A percentile compares a stretch with the other conserved stretches of the same genome.
phyloP scores from a whole-genome alignment of 35 echinoderm and acorn worm species.

The Apostichopus parvimensis region DNA sequence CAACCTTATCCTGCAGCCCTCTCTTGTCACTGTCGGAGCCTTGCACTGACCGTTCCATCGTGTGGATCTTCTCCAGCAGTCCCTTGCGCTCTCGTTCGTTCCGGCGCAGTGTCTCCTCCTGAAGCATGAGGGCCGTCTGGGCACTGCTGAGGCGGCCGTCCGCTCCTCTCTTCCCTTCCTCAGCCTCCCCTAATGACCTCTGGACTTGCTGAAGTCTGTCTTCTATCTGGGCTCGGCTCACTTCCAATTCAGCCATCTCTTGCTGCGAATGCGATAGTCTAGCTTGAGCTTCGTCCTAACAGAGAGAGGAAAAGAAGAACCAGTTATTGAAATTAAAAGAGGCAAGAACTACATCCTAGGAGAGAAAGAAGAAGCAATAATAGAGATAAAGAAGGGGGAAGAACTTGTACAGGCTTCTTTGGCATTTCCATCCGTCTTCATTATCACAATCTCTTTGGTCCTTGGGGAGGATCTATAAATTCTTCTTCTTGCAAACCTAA shows the following conservation, averaged over 20 bases:
- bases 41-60: constrained; percentile 79
- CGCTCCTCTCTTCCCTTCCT: constrained; percentile 94
- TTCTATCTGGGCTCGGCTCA: constrained; percentile 71
- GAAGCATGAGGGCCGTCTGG: constrained; percentile 83
- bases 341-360: too few relatives aligned
- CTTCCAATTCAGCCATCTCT: constrained; percentile 83
- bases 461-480: too few relatives aligned
- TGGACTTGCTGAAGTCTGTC: constrained; percentile 82
- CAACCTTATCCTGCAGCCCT: constrained; percentile 61
- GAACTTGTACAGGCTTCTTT: too few relatives aligned
- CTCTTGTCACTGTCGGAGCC: constrained; percentile 77
- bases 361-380: too few relatives aligned
- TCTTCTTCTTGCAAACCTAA: too few relatives aligned
- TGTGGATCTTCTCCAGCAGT: constrained; percentile 84
- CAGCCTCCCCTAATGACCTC: constrained; percentile 83
- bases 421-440: too few relatives aligned
- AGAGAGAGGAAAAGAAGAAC: not conserved
- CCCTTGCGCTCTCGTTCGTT: constrained; percentile 86
- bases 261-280: constrained; percentile 68
- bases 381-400: constrained; percentile 8
- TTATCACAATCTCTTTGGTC: too few relatives aligned
- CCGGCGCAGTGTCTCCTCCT: constrained; percentile 86
- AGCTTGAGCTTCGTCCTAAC: constrained; percentile 80
- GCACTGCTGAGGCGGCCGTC: constrained; percentile 96
- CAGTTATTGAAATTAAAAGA: too few relatives aligned